A percentile compares a stretch with the other conserved stretches of the same genome.
Evolutionary conservation across 2,797 vertebrate genomes (phyloP).

Genomic region (Clarias pachynema): DNA sequence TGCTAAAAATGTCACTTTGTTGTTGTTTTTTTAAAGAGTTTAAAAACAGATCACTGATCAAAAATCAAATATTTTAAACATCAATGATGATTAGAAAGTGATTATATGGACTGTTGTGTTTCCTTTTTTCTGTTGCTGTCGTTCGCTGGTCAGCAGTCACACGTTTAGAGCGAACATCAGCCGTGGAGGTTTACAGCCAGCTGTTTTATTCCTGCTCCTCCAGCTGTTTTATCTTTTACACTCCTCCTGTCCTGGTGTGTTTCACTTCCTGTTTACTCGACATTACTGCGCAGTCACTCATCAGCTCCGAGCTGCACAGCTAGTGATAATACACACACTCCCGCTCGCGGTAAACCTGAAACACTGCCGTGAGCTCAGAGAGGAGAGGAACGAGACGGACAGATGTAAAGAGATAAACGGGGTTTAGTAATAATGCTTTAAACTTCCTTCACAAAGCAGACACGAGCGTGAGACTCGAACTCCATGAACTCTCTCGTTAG

Average conservation of each 20-base stretch:
- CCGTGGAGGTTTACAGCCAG: background rate
- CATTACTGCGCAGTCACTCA: no score
- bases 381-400: background rate
- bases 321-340: background rate
- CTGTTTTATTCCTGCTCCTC: background rate
- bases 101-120: background rate
- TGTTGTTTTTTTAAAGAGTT: background rate
- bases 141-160: background rate
- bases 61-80: background rate
- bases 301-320: background rate
- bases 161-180: background rate
- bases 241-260: background rate
- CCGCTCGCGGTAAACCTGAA: background rate
- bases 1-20: background rate
- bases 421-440: slow-evolving; percentile 22
- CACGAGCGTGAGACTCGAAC: background rate
- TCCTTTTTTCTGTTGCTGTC: background rate
- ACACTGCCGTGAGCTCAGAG: background rate
- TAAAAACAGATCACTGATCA: background rate
- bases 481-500: background rate
- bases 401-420: background rate
- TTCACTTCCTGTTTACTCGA: background rate
- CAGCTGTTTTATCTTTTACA: background rate
- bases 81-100: background rate
- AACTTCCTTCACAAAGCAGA: background rate